Conservation (phyloP, 1,140 invertebrate species). For the Drosophila pruinosa region DNA sequence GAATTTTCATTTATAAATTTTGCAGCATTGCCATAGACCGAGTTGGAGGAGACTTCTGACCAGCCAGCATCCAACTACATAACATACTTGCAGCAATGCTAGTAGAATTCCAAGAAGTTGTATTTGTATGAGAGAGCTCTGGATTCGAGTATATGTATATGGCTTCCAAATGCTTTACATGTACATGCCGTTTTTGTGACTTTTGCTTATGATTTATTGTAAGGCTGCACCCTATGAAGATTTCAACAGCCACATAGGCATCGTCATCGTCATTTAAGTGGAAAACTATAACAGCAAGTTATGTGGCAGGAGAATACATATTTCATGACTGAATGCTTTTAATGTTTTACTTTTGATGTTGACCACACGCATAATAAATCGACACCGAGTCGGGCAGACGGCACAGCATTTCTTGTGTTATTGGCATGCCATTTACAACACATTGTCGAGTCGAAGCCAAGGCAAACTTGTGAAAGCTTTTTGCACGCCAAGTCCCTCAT, state of each 20-base stretch:
- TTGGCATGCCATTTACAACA: conserved; percentile 32
- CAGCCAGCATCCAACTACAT: conserved; percentile 56
- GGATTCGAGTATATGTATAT: conserved; percentile 21
- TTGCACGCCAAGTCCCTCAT: conserved; percentile 44
- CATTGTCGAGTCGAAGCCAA: not conserved
- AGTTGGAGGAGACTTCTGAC: conserved; percentile 18
- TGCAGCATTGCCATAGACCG: conserved; percentile 9
- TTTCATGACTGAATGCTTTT: conserved; percentile 63
- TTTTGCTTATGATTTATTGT: conserved; percentile 51
- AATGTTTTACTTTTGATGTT: conserved; percentile 71
- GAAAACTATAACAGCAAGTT: conserved; percentile 24
- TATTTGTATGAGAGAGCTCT: conserved; percentile 5
- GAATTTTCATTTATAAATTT: conserved; percentile 81
- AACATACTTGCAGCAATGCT: conserved; percentile 68
- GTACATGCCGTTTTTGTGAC: conserved; percentile 46
- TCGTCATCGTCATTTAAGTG: conserved; percentile 37
- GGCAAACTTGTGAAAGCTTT: conserved; percentile 56
- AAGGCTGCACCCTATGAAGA: conserved; percentile 2
- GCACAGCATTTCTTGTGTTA: conserved; percentile 19
- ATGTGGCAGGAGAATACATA: conserved; percentile 35
- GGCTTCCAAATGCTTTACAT: conserved; percentile 44
- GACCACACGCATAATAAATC: conserved; percentile 57
- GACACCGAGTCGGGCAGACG: not conserved
- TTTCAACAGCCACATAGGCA: conserved; percentile 20
- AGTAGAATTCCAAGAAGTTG: conserved; percentile 76